Evolutionary conservation across 1,140 invertebrate genomes (phyloP), one percentile per base, ranked within the genome.

Genomic region (Nephila pilipes): DNA sequence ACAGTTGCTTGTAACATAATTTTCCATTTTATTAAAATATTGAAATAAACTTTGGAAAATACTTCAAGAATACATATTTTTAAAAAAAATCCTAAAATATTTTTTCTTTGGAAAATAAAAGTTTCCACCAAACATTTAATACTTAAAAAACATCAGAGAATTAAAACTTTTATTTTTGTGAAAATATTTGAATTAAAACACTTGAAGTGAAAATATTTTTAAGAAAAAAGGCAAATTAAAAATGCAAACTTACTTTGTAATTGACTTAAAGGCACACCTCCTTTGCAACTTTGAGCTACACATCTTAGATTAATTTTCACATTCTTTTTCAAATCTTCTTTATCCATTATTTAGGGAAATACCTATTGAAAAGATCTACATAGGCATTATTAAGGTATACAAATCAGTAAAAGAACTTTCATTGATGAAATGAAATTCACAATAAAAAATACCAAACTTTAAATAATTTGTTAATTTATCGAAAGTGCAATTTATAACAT

Each of bases 201-300:
- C 14, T 55, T 55, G 54, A 55, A 55, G 54, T 8, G 22, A 2
- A 22, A 60, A 60, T 8, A 22, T 60, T 60, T 22, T 22, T 22
- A 60, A 3, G n/a, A n/a, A 65, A 65, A 65, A 6, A 65, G 10
- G 25, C 2, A 65, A 29, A 63, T 65, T 2, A 65, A 65, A 1
- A 36, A 83, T 55, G 22, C 5, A 22, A 83, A n/a, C 81, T n/a
- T 29, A 83, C 81, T 83, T 16, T 83, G 81, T 6, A 83, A n/a
- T 54, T 54, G 54, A 83, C 14, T 87, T 32, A 87, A 60, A 87
- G 55, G 55, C 32, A 87, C 85, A 22, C 85, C 85, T 32, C 57
- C 85, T 87, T 87, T 87, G 3, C 25, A 60, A 36, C 85, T 87
- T 87, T 87, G 85, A 20, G 85, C 63, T 16, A 87, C 85, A 63